Base-by-base conservation (phyloP, 2,113 vertebrate genomes). In the Pyxicephalus adspersus region DNA sequence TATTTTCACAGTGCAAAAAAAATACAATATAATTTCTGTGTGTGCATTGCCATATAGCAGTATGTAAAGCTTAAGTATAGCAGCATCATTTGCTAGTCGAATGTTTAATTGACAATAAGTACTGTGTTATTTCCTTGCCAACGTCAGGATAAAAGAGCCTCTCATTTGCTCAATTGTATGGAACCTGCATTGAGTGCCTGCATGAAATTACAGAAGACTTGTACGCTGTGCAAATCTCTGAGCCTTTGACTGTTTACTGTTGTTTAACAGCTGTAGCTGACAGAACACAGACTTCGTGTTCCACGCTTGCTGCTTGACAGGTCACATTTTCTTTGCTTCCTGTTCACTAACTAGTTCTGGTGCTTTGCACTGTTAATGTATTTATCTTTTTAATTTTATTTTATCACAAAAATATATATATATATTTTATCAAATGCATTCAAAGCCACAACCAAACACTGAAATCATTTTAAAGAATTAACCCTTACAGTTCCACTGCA, bases 241-340 rank as follows among this genome's bases (percentile, higher is more conserved):
- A 71, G 84, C 67, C 29, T 80, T 66, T 77, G 25, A 31, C 61
- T 77, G 9, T 63, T 84, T 78, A 34, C 52, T 50, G 55, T 45
- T 83, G 20, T 77, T 80, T 65, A 28, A 2, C 28, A 77, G 60
- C 26, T 85, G 16, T 17, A 82, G 23, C 72, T 45, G 34, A 52
- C 54, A 83, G 71, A 61, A 80, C 58, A 66, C 45, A 61, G 52
- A 5, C 65, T 63, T 57, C 34, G 19, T 77, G 20, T 4, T 76
- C 26, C 38, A 5, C 77, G 64, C 54, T 72, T 2, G 50, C 25
- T 26, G 80, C 28, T 50, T 38, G 71, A 23, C 16, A 3, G 19
- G 0, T 50, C 67, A 54, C 61, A 54, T 9, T 82, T 51, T 64
- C 81, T 68, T 64, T 75, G 25, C 22, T 19, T 80, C 28, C 50